These are phyloP conservation scores for Lasius fuliginosus DNA, from an alignment of 2,888 invertebrate genomes.

Conservation along the genomic window DNA sequence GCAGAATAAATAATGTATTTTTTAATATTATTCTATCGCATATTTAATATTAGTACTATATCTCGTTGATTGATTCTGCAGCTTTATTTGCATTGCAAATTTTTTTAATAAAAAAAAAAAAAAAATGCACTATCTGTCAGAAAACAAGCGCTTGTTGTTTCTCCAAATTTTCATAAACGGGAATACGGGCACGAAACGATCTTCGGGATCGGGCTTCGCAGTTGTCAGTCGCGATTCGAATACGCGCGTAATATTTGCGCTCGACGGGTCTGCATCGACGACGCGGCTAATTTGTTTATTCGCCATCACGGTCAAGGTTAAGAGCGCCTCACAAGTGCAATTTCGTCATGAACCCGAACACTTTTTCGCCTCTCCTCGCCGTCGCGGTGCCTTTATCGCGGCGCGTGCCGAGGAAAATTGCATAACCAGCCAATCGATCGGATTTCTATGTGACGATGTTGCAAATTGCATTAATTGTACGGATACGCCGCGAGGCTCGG, in stretches of 20 bases:
- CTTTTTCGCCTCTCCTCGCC: slow-evolving; percentile 26
- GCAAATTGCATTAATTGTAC: slow-evolving; percentile 61
- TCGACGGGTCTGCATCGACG: slow-evolving; percentile 8
- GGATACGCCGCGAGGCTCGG: neutral
- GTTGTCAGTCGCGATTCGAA: neutral
- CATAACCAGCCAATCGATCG: slow-evolving; percentile 48
- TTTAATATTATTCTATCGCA: neutral
- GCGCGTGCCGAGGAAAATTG: slow-evolving; percentile 38
- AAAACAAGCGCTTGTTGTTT: neutral
- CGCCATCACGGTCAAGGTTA: slow-evolving; percentile 75
- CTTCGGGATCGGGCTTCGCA: neutral
- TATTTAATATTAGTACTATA: neutral
- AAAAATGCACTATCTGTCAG: neutral
- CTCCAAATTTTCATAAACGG: neutral
- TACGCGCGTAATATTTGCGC: neutral
- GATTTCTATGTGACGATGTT: slow-evolving; percentile 44
- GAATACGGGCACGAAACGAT: neutral
- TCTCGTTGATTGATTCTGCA: too few species aligned
- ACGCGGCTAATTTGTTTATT: slow-evolving; percentile 73
- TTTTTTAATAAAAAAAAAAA: too few species aligned
- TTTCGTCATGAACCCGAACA: slow-evolving; percentile 49
- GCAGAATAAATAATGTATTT: neutral
- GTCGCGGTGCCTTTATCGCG: slow-evolving; percentile 16
- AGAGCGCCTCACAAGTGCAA: slow-evolving; percentile 73
- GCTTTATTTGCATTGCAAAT: neutral